Conservation (phyloP, 2,888 invertebrate genomes). For the Melanophora roralis region DNA sequence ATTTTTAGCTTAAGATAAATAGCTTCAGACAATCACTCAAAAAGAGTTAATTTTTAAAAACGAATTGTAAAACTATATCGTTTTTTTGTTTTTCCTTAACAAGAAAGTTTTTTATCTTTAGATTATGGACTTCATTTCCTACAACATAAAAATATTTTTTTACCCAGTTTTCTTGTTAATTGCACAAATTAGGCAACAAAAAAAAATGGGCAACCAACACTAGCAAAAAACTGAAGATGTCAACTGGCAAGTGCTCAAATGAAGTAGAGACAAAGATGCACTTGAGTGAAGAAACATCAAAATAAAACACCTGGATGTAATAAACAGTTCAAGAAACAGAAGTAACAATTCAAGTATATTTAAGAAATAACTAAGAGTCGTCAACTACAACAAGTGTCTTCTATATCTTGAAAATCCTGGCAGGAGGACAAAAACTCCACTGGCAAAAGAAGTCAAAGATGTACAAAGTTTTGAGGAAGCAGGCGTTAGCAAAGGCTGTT, state of each 20-base stretch:
- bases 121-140: neutral
- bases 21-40: no score
- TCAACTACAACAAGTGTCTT: slow-evolving; percentile 56
- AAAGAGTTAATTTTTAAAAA: no score
- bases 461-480: slow-evolving; percentile 33
- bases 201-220: slow-evolving; percentile 13
- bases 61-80: no score
- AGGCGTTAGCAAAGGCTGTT: slow-evolving; percentile 31
- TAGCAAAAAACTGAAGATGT: slow-evolving; percentile 24
- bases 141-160: neutral
- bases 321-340: slow-evolving; percentile 32
- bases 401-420: slow-evolving; percentile 25
- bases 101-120: no score
- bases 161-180: slow-evolving; percentile 34
- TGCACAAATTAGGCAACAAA: neutral
- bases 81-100: no score
- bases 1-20: no score
- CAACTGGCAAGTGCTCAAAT: slow-evolving; percentile 29
- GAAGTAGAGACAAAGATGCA: neutral
- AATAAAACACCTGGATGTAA: slow-evolving; percentile 49
- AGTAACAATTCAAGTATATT: slow-evolving; percentile 21
- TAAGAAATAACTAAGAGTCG: slow-evolving; percentile 48
- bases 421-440: slow-evolving; percentile 14
- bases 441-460: slow-evolving; percentile 33
- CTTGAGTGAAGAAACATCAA: slow-evolving; percentile 28